Evolutionary conservation across 2,888 invertebrate species (phyloP).

Genomic region (Cephus pygmeus): DNA sequence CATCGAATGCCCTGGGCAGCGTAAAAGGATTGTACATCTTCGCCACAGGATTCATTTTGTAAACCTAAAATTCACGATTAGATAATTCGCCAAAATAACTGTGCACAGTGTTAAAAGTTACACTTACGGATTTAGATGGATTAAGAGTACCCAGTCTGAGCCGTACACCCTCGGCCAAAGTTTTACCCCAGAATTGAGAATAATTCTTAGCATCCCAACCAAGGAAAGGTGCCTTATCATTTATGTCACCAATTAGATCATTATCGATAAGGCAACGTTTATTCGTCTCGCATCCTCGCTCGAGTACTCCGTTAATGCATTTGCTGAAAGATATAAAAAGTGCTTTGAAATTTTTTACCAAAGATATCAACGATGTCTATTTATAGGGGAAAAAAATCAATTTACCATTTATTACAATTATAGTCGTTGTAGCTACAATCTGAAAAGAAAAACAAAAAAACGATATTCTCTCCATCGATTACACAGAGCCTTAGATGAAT

Average conservation of each 20-base stretch:
- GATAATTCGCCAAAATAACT: background rate
- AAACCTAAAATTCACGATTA: slow-evolving; percentile 38
- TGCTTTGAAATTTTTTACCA: background rate
- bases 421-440: slow-evolving; percentile 69
- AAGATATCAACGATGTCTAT: background rate
- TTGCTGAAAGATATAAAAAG: slow-evolving; percentile 66
- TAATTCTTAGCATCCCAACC: slow-evolving; percentile 88
- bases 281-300: slow-evolving; percentile 74
- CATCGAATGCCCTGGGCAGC: slow-evolving; percentile 81
- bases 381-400: background rate
- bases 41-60: slow-evolving; percentile 71
- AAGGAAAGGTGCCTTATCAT: slow-evolving; percentile 66
- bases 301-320: slow-evolving; percentile 66
- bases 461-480: background rate
- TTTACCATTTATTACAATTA: slow-evolving; percentile 82
- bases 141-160: slow-evolving; percentile 78
- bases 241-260: slow-evolving; percentile 76
- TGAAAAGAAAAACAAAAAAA: slow-evolving; percentile 25
- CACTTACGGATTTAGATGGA: slow-evolving; percentile 68
- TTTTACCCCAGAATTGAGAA: slow-evolving; percentile 84
- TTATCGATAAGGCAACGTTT: slow-evolving; percentile 82
- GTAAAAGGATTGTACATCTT: slow-evolving; percentile 70
- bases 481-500: background rate
- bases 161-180: slow-evolving; percentile 82
- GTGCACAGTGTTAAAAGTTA: background rate